These are phyloP conservation scores for Pseudococcus longispinus DNA, from an alignment of 2,888 invertebrate genomes.

Conservation along the genomic window DNA sequence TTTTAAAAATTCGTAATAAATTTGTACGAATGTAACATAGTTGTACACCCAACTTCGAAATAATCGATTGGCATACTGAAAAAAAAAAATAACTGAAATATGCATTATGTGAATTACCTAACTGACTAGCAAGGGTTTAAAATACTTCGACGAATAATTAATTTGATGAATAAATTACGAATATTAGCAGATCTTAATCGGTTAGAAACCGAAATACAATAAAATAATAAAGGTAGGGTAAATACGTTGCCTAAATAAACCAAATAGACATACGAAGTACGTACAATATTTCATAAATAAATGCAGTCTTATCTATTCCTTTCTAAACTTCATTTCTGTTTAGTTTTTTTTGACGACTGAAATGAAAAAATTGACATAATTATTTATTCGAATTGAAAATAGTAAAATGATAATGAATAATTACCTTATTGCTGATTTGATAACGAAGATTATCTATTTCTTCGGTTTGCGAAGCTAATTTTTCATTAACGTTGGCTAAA, in stretches of 20 bases:
- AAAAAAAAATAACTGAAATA: neutral
- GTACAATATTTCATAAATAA: neutral
- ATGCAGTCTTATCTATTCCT: neutral
- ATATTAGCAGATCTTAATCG: constrained; percentile 40
- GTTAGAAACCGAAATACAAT: constrained; percentile 5
- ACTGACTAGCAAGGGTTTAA: neutral
- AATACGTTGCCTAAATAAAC: neutral
- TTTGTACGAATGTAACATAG: neutral
- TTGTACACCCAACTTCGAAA: neutral
- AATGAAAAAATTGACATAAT: neutral
- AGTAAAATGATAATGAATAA: neutral
- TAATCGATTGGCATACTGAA: neutral
- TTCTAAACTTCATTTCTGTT: constrained; percentile 13
- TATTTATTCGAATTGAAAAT: neutral
- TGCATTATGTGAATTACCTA: neutral
- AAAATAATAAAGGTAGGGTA: neutral
- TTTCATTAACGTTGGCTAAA: constrained; percentile 67
- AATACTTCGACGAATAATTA: neutral
- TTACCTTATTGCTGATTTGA: constrained; percentile 67
- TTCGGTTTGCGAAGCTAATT: constrained; percentile 79
- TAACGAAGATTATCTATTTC: constrained; percentile 75
- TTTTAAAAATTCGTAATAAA: neutral
- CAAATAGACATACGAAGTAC: neutral
- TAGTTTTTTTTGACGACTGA: constrained; percentile 6
- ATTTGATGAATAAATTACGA: constrained; percentile 10